Evolutionary conservation across 2,888 invertebrate species (phyloP).

Genomic region (Noctua fimbriata): DNA sequence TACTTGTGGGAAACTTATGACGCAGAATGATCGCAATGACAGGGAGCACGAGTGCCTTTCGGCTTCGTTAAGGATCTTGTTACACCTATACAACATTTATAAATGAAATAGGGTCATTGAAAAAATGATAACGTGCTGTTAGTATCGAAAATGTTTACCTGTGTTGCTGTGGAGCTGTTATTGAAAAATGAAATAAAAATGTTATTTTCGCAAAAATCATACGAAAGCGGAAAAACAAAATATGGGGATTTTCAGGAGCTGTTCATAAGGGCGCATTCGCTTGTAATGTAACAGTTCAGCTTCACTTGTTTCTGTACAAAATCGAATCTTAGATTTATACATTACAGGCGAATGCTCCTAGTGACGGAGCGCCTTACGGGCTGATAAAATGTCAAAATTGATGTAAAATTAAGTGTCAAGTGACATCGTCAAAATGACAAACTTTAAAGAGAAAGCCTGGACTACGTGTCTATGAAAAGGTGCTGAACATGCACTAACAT

Average conservation of each 20-base stretch:
- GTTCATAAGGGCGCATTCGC: background rate
- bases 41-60: background rate
- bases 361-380: background rate
- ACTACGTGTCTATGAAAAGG: background rate
- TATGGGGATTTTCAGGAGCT: background rate
- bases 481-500: background rate
- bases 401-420: background rate
- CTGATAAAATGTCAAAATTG: background rate
- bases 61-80: background rate
- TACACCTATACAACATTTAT: background rate
- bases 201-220: constrained; percentile 15
- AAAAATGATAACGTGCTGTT: background rate
- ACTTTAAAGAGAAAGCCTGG: background rate
- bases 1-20: background rate
- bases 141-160: constrained; percentile 47
- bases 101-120: background rate
- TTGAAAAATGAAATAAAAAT: constrained; percentile 14
- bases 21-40: background rate
- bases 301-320: background rate
- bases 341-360: background rate
- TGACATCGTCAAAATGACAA: background rate
- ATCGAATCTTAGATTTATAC: background rate
- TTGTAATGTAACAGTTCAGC: background rate
- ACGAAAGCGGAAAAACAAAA: background rate
- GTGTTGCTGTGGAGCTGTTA: constrained; percentile 42